phyloP scores from a whole-genome alignment of 2,888 invertebrate species.

The Sceliomorpha sp. region DNA sequence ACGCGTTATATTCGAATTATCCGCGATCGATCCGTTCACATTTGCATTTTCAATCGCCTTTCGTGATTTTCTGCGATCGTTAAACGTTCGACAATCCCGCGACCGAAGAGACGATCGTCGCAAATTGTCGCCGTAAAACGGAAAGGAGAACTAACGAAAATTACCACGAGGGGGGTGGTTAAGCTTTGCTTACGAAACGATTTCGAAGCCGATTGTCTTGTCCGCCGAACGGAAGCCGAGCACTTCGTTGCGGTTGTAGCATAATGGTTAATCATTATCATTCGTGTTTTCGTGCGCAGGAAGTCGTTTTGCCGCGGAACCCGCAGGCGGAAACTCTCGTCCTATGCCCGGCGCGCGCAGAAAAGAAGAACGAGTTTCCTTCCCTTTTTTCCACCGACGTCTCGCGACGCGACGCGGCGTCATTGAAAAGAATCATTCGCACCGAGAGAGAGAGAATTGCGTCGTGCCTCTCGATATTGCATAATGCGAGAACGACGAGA shows the following conservation, averaged over 20 bases:
- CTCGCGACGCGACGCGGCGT: too few species aligned
- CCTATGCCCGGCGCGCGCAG: constrained; percentile 1
- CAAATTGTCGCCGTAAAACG: neutral
- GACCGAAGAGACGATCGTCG: too few species aligned
- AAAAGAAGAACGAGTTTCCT: constrained; percentile 9
- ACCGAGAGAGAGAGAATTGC: too few species aligned
- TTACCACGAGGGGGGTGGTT: constrained; percentile 4
- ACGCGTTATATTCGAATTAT: too few species aligned
- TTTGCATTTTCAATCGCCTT: too few species aligned
- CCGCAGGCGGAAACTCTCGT: constrained; percentile 25
- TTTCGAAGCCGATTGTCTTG: constrained; percentile 33
- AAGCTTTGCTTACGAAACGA: constrained; percentile 24
- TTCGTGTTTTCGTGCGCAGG: constrained; percentile 43
- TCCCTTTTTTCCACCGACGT: neutral
- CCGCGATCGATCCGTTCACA: too few species aligned
- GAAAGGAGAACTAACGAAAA: constrained; percentile 1
- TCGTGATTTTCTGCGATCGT: too few species aligned
- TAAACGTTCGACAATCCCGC: too few species aligned
- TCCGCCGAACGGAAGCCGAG: constrained; percentile 34
- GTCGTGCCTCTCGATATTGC: too few species aligned
- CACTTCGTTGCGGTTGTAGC: constrained; percentile 21
- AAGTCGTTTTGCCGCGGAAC: constrained; percentile 28
- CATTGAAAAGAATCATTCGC: too few species aligned
- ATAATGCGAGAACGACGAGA: too few species aligned
- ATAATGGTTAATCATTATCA: constrained; percentile 39